phyloP scores from a whole-genome alignment of 64 coral and sea anemone genomes.

The Montipora sp. region DNA sequence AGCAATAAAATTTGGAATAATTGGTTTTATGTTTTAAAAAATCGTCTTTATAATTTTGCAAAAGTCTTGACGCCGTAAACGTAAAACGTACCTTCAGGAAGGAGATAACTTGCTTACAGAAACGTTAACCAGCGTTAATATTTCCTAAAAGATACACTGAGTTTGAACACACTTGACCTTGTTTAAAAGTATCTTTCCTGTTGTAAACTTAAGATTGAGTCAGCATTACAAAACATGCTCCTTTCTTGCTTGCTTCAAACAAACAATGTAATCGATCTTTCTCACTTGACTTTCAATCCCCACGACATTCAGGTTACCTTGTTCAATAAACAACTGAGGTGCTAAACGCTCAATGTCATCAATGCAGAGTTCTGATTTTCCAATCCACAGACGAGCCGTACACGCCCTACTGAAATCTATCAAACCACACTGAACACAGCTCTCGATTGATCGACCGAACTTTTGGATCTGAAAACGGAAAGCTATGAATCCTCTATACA shows the following conservation, averaged over 20 bases:
- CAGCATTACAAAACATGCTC: neutral
- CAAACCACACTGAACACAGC: too few relatives aligned
- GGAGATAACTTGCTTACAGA: too few relatives aligned
- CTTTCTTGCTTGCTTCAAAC: neutral
- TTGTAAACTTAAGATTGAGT: neutral
- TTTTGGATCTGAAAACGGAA: too few relatives aligned
- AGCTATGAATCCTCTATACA: too few relatives aligned
- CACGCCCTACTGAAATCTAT: neutral
- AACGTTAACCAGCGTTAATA: neutral
- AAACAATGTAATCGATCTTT: neutral
- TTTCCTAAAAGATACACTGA: neutral
- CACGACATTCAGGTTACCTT: neutral
- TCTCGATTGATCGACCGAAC: neutral
- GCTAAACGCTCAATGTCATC: slow-evolving; percentile 7
- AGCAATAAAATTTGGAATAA: neutral
- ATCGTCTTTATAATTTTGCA: neutral
- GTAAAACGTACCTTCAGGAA: too few relatives aligned
- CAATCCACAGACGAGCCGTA: neutral
- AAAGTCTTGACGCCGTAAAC: neutral
- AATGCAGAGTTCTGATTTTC: neutral
- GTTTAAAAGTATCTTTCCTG: neutral
- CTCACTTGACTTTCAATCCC: neutral
- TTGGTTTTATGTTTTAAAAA: slow-evolving; percentile 4
- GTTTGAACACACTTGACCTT: slow-evolving; percentile 31
- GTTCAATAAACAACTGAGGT: slow-evolving; percentile 21